Evolutionary conservation across 1,140 invertebrate genomes (phyloP), one percentile per base, ranked within the genome.

Genomic region (Phymorhynchus buccinoides): DNA sequence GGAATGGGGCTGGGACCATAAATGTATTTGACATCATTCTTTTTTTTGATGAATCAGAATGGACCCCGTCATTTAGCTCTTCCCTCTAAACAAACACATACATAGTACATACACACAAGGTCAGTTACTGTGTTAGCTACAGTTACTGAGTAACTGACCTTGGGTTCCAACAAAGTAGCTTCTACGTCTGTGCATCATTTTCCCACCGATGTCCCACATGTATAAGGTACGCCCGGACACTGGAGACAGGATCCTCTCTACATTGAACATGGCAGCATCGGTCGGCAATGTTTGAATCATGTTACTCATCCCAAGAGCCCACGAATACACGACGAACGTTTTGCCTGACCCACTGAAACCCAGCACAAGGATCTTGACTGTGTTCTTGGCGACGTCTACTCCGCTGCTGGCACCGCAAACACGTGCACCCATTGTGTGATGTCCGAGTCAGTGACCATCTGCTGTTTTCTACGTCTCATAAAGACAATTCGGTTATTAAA

Each of bases 191-290:
- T 68, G 37, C 3, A 66, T 42, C 81, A 83, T 83, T 56, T 83
- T 68, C 12, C 81, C 81, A n/a, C 81, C 44, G 18, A 83, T 71
- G 37, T 83, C 81, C 81, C 81, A 83, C 81, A 83, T 44, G 41
- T 83, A 83, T 37, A 83, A 44, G n/a, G n/a, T 18, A 0, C 35
- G 62, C 22, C 16, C 30, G 71, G 66, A 68, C 35, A n/a, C 22
- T 3, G 39, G 81, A 2, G 41, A 18, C 39, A 16, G 12, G 41
- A 83, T 44, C 41, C 66, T 83, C 62, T 83, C 81, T 12, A 83
- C 81, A 30, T 83, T 83, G 81, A 83, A 83, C 81, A 83, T 83
- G 30, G 62, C 81, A 42, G 62, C 81, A 73, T 68, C 81, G 6
- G 81, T 83, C 22, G 81, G 81, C 37, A 83, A 14, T 1, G 81